Percentiles rank a stretch among this genome's conserved stretches.
These are phyloP conservation scores for Melanotaenia trifasciata DNA, from an alignment of 2,797 vertebrate genomes.

Conservation along the genomic window DNA sequence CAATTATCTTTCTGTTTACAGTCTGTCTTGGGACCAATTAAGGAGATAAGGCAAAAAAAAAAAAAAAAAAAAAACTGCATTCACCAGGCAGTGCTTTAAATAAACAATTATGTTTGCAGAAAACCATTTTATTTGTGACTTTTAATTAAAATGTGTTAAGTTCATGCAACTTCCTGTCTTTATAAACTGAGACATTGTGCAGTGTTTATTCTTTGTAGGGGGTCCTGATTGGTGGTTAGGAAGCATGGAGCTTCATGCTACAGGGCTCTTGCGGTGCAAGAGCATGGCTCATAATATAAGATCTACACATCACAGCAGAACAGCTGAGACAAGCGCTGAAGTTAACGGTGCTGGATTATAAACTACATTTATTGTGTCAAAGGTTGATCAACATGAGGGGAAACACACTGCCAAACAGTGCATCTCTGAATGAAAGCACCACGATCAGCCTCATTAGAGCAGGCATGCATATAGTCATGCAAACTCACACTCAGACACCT, in stretches of 20 bases:
- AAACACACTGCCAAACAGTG: conserved; percentile 15
- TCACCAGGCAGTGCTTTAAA: conserved; percentile 35
- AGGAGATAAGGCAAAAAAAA: conserved; percentile 25
- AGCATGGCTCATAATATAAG: conserved; percentile 49
- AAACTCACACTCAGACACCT: conserved; percentile 18
- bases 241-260: conserved; percentile 32
- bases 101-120: conserved; percentile 44
- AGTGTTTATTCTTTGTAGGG: conserved; percentile 28
- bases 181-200: conserved; percentile 29
- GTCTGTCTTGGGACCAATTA: conserved; percentile 25
- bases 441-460: conserved; percentile 20
- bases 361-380: conserved; percentile 20
- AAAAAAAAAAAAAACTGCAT: conserved; percentile 4
- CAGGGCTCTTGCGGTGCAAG: conserved; percentile 48
- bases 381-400: conserved; percentile 19
- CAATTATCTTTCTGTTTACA: conserved; percentile 40
- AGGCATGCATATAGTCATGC: conserved; percentile 30
- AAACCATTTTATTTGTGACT: conserved; percentile 49
- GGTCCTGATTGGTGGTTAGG: conserved; percentile 16
- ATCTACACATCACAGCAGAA: conserved; percentile 47
- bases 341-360: conserved; percentile 26
- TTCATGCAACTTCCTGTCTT: conserved; percentile 19
- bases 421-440: conserved; percentile 16
- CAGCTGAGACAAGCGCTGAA: conserved; percentile 4
- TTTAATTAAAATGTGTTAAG: conserved; percentile 60